phyloP scores from a whole-genome alignment of 2,797 vertebrate genomes.

The Aulostomus chinensis region DNA sequence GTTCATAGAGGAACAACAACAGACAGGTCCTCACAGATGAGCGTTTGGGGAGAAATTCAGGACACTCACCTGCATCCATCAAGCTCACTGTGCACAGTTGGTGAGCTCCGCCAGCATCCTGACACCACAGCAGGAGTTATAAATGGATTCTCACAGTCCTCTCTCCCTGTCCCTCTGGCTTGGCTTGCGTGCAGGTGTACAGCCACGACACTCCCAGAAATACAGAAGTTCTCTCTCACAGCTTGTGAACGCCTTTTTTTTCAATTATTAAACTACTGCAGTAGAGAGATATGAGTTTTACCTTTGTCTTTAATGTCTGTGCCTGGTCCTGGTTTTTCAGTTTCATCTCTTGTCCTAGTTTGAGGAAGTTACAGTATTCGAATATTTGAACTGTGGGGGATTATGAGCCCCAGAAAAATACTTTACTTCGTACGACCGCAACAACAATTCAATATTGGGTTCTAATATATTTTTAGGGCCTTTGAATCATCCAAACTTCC shows the following conservation, averaged over 20 bases:
- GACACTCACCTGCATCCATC: constrained; percentile 63
- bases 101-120: constrained; percentile 49
- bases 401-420: too few relatives aligned
- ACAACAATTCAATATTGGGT: too few relatives aligned
- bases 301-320: constrained; percentile 11
- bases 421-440: too few relatives aligned
- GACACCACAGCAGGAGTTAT: constrained; percentile 66
- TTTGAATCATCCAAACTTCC: too few relatives aligned
- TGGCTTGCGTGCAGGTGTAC: constrained; percentile 12
- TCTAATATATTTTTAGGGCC: too few relatives aligned
- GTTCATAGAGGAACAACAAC: constrained; percentile 52
- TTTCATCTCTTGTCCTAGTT: too few relatives aligned
- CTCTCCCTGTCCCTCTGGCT: constrained; percentile 32
- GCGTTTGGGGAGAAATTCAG: constrained; percentile 46
- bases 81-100: constrained; percentile 47
- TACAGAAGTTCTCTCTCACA: constrained; percentile 34
- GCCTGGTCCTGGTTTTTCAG: constrained; percentile 4
- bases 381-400: too few relatives aligned
- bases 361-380: too few relatives aligned
- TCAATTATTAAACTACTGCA: constrained; percentile 47
- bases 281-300: constrained; percentile 37
- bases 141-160: constrained; percentile 67
- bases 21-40: constrained; percentile 48
- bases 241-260: constrained; percentile 36
- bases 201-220: constrained; percentile 26